A percentile compares a stretch with the other conserved stretches of the same genome.
phyloP scores from a whole-genome alignment of 2,113 vertebrate genomes.

The Argyrosomus japonicus region DNA sequence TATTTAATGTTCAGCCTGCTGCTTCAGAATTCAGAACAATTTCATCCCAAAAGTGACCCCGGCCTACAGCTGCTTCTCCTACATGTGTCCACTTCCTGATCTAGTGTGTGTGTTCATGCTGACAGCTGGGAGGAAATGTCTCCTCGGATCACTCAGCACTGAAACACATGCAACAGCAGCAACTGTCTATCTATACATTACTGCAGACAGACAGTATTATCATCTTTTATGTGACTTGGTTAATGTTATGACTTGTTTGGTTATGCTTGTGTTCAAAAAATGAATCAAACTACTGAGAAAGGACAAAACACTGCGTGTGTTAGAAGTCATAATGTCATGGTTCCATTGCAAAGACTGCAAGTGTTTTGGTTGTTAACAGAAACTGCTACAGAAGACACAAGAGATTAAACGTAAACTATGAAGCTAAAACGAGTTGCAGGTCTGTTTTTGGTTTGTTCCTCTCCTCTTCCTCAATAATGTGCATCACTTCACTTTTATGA shows the following conservation, averaged over 20 bases:
- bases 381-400: not conserved
- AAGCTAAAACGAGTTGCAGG: not conserved
- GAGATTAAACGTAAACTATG: slow-evolving; percentile 6
- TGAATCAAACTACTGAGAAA: slow-evolving; percentile 3
- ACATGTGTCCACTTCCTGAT: slow-evolving; percentile 57
- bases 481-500: not conserved
- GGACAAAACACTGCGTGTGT: slow-evolving; percentile 6
- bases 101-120: not conserved
- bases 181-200: slow-evolving; percentile 34
- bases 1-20: slow-evolving; percentile 7
- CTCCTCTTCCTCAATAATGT: not conserved
- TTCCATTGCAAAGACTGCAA: not conserved
- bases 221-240: slow-evolving; percentile 41
- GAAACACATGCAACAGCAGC: slow-evolving; percentile 30
- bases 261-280: slow-evolving; percentile 9
- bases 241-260: slow-evolving; percentile 43
- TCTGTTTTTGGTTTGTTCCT: not conserved
- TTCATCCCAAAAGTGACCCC: slow-evolving; percentile 34
- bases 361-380: slow-evolving; percentile 40
- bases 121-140: slow-evolving; percentile 35
- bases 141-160: slow-evolving; percentile 54
- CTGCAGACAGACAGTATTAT: slow-evolving; percentile 25
- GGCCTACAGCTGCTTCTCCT: slow-evolving; percentile 69
- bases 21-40: slow-evolving; percentile 17
- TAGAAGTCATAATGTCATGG: not conserved